Evolutionary conservation across 1,140 invertebrate genomes (phyloP), one percentile per base, ranked within the genome.

Genomic region (Leptinotarsa defecta): DNA sequence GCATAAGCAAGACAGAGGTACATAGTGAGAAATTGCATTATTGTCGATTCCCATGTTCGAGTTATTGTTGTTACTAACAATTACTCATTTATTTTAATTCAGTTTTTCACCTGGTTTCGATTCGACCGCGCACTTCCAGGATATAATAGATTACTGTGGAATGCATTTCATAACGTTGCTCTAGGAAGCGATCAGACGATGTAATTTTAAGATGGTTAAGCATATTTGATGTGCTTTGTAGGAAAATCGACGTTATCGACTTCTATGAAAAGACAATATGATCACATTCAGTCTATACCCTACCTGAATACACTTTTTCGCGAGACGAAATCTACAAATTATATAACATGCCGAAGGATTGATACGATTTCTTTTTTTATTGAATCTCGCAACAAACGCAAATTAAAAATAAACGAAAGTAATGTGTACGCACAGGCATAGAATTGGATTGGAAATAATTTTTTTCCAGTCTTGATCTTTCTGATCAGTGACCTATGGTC

Each of bases 1-100:
- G 27, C 27, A 34, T 34, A 34, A 6, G 27, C 27, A 34, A 22
- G n/a, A 22, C 6, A 67, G 11, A 15, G 3, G 64, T 20, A 67
- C 15, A 22, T 24, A 67, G 64, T 67, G 64, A 67, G 64, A 67
- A 67, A 67, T 24, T 15, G 19, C 27, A 67, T 67, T 24, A 67
- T 67, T 67, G 27, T 24, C 22, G 8, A 67, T 67, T 67, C 64
- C 64, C 64, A 67, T 67, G 64, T 67, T 67, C 6, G 64, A 19
- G 27, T 67, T 15, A 67, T 67, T 67, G 34, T 34, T 34, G 64
- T 67, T 67, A 24, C 64, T 24, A 67, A 67, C 64, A 67, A 67
- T 67, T 67, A 67, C 27, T 67, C 64, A 67, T 67, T 67, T 67
- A 67, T 67, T 24, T 19, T 67, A 67, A 67, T 67, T 22, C 22